Conservation (phyloP, 1,140 invertebrate genomes). For the Pectinophora gossypiella region DNA sequence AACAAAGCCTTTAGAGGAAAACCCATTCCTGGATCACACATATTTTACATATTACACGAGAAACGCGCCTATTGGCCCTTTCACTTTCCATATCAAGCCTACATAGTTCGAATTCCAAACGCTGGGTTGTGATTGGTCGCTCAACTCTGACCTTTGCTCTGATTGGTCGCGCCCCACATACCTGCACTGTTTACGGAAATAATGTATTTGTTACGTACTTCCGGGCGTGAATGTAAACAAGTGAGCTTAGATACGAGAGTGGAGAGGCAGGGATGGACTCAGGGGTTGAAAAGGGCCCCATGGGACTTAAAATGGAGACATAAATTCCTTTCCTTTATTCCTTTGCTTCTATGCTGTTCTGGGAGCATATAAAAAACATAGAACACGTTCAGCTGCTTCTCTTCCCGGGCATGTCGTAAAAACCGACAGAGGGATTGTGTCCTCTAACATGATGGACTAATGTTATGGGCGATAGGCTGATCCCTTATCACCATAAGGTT, state of each 20-base stretch:
- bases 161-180: constrained; percentile 48
- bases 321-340: too few relatives aligned
- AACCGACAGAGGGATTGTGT: too few relatives aligned
- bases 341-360: too few relatives aligned
- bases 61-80: constrained; percentile 40
- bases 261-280: background rate
- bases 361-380: too few relatives aligned
- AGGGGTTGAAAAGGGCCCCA: too few relatives aligned
- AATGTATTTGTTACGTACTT: constrained; percentile 26
- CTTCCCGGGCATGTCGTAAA: too few relatives aligned
- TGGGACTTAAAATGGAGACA: too few relatives aligned
- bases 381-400: too few relatives aligned
- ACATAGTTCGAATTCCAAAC: constrained; percentile 57
- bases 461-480: too few relatives aligned
- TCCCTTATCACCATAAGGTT: too few relatives aligned
- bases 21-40: too few relatives aligned
- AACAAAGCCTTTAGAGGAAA: background rate
- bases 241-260: background rate
- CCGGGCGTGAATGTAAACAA: constrained; percentile 7
- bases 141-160: constrained; percentile 54
- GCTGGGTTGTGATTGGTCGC: constrained; percentile 43
- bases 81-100: constrained; percentile 57
- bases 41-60: constrained; percentile 7
- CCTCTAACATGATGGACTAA: too few relatives aligned
- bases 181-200: constrained; percentile 46